A percentile compares a stretch with the other conserved stretches of the same genome.
Conservation (phyloP, 2,797 vertebrate species). For the Danionella dracula region DNA sequence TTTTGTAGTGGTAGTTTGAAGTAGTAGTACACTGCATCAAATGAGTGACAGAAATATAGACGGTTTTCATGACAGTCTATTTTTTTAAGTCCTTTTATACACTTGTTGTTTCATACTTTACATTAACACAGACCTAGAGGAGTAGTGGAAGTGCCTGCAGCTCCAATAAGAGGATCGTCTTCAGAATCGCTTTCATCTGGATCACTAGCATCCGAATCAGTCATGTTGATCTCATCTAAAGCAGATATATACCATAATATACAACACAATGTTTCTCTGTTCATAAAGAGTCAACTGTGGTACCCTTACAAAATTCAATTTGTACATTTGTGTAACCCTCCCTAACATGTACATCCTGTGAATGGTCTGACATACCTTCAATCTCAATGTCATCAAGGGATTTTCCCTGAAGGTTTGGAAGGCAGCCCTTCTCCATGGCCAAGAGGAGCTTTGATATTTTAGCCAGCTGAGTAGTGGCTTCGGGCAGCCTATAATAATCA, state of each 20-base stretch:
- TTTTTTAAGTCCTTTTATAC: too few species aligned
- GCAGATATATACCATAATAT: not conserved
- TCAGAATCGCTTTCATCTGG: not conserved
- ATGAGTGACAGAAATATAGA: too few species aligned
- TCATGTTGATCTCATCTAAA: not conserved
- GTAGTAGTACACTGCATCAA: too few species aligned
- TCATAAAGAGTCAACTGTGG: not conserved
- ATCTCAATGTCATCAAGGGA: not conserved
- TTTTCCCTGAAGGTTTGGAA: not conserved
- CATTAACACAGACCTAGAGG: not conserved
- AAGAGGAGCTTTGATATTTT: conserved; percentile 1
- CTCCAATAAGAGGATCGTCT: not conserved
- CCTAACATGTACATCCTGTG: not conserved
- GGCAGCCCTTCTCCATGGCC: conserved; percentile 29
- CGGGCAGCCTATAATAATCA: not conserved
- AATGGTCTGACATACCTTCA: not conserved
- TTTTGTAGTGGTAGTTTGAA: too few species aligned
- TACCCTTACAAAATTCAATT: not conserved
- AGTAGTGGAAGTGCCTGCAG: not conserved
- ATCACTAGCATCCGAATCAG: not conserved
- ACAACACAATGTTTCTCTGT: not conserved
- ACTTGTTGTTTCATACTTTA: not conserved
- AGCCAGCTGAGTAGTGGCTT: conserved; percentile 31
- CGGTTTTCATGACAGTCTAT: too few species aligned
- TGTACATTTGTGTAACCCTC: not conserved